Evolutionary conservation across 2,888 invertebrate species (phyloP), one percentile per base, ranked within the genome.

Genomic region (Apamea sordens): DNA sequence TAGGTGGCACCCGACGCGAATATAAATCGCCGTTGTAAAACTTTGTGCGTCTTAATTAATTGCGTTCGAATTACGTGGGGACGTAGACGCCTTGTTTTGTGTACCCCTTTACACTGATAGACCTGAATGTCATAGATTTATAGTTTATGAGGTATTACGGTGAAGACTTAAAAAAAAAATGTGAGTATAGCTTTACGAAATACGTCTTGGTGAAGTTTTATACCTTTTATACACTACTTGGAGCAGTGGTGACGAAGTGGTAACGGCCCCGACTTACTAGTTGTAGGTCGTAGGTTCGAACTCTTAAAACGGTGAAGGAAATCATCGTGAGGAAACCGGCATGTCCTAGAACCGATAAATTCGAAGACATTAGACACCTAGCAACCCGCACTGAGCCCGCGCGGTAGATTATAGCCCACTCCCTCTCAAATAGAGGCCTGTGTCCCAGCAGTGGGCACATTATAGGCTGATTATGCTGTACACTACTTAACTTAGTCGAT

Each of bases 41-140:
- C 93, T 94, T 95, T 88, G 92, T 91, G 91, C 90, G 91, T 92
- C 91, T 93, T 94, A 94, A 96, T 96, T 96, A 96, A 95, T 96
- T 95, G 94, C 92, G 92, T 94, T 94, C 92, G 93, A 93, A 93
- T 94, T 94, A 93, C 93, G 87, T 83, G 75, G 85, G 83, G 79
- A 72, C 82, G 79, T 69, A 79, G 82, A 67, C 79, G 87, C 77
- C 82, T 88, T 89, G 89, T 85, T 89, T 86, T 77, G 88, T 86
- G 72, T 78, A 68, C 74, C 73, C 73, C 74, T 80, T 80, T 80
- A 53, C 44, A 73, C 61, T 24, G 59, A 64, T 59, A 65, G 70
- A 77, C 69, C 28, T 76, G 56, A 50, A 73, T 74, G 76, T 80
- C 76, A 73, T 72, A 78, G 28, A 36, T 78, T 78, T 24, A 41